Conservation (phyloP, 2,113 vertebrate species). For the Indicator maculatus region DNA sequence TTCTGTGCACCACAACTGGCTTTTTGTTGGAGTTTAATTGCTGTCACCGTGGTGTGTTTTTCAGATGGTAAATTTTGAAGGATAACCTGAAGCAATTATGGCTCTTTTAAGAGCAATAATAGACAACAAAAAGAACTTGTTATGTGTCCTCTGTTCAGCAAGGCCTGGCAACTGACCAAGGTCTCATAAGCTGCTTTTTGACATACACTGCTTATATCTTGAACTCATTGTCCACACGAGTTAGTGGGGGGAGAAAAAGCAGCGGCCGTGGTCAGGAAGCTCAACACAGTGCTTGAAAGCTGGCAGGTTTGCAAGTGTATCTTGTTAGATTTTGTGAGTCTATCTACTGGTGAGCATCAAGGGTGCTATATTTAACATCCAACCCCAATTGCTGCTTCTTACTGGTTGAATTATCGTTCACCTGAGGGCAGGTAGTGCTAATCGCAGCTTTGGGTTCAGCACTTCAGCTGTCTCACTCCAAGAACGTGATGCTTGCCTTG, state of each 20-base stretch:
- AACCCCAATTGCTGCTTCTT: neutral
- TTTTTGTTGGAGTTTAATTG: neutral
- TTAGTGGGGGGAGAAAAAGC: neutral
- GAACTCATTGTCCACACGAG: neutral
- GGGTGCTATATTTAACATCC: neutral
- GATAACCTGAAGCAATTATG: neutral
- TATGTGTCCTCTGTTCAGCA: neutral
- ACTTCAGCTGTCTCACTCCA: neutral
- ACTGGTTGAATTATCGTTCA: neutral
- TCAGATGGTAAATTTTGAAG: neutral
- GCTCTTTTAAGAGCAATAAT: neutral
- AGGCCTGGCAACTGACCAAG: neutral
- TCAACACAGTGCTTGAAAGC: neutral
- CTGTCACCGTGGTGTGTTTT: accelerated
- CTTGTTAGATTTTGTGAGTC: neutral
- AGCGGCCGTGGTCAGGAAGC: neutral
- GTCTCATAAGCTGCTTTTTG: neutral
- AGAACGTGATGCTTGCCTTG: neutral
- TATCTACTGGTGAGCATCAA: neutral
- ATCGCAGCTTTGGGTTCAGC: neutral
- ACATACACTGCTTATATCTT: neutral
- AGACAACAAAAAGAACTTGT: neutral
- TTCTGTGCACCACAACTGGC: neutral
- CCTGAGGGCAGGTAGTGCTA: neutral
- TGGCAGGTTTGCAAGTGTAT: neutral